Percentiles rank a stretch among this genome's conserved stretches.
Conservation (phyloP, 2,888 invertebrate genomes). For the Molanna angustata region DNA sequence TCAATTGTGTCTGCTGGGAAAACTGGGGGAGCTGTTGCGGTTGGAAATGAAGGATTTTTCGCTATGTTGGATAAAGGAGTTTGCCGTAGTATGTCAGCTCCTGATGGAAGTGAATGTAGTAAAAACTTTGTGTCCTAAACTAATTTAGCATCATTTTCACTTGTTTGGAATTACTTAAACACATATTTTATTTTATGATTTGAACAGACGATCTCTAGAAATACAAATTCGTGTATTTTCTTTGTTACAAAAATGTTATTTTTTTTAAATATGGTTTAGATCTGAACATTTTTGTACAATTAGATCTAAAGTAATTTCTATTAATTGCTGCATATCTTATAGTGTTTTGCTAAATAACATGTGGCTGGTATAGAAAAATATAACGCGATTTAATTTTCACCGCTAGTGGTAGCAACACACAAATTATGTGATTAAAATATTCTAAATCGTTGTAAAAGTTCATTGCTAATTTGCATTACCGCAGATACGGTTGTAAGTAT, state of each 20-base stretch:
- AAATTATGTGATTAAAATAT: no score
- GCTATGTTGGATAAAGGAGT: slow-evolving; percentile 17
- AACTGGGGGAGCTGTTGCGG: slow-evolving; percentile 30
- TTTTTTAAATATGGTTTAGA: no score
- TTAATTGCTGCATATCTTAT: no score
- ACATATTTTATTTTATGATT: no score
- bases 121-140: not conserved
- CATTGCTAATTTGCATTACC: slow-evolving; percentile 13
- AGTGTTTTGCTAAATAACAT: no score
- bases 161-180: no score
- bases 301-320: no score
- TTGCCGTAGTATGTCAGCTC: slow-evolving; percentile 20
- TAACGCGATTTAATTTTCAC: slow-evolving; percentile 4
- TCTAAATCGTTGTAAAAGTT: slow-evolving; percentile 2
- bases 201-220: no score
- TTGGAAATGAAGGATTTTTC: slow-evolving; percentile 23
- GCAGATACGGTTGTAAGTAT: not conserved
- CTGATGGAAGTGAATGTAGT: slow-evolving; percentile 21
- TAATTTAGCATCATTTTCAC: not conserved
- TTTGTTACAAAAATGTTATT: no score
- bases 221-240: no score
- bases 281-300: no score
- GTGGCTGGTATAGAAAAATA: not conserved
- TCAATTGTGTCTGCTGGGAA: slow-evolving; percentile 30
- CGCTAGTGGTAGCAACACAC: no score